Evolutionary conservation across 2,113 vertebrate genomes (phyloP).

Genomic region (Sylvietta virens): DNA sequence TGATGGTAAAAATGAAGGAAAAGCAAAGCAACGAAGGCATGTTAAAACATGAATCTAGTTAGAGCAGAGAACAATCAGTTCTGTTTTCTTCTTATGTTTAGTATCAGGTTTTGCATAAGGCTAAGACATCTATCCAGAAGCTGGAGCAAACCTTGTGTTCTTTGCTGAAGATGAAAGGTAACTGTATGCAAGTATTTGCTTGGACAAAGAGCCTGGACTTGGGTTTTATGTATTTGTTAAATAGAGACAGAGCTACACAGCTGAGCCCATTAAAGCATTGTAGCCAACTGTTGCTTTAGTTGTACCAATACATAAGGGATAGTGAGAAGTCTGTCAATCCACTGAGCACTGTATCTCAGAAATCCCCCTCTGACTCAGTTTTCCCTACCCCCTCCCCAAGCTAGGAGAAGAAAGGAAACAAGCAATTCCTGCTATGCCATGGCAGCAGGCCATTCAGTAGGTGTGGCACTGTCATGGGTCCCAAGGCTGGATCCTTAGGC

Average conservation of each 20-base stretch:
- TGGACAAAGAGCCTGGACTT: neutral
- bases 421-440: neutral
- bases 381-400: neutral
- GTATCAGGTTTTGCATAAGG: slow-evolving; percentile 80
- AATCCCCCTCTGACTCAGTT: neutral
- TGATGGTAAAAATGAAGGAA: neutral
- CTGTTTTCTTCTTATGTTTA: slow-evolving; percentile 65
- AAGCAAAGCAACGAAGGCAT: neutral
- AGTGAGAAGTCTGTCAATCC: neutral
- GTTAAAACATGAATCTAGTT: neutral
- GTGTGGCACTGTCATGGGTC: neutral
- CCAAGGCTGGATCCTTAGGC: neutral
- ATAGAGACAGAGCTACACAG: neutral
- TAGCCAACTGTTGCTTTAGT: neutral
- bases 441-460: neutral
- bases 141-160: slow-evolving; percentile 75
- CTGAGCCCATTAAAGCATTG: neutral
- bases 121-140: slow-evolving; percentile 75
- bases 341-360: neutral
- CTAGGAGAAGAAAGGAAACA: neutral
- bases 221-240: neutral
- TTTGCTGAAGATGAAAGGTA: slow-evolving; percentile 81
- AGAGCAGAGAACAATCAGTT: neutral
- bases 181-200: slow-evolving; percentile 4
- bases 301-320: neutral